phyloP scores from a whole-genome alignment of 2,888 invertebrate species.

The Spicauda simplicius region DNA sequence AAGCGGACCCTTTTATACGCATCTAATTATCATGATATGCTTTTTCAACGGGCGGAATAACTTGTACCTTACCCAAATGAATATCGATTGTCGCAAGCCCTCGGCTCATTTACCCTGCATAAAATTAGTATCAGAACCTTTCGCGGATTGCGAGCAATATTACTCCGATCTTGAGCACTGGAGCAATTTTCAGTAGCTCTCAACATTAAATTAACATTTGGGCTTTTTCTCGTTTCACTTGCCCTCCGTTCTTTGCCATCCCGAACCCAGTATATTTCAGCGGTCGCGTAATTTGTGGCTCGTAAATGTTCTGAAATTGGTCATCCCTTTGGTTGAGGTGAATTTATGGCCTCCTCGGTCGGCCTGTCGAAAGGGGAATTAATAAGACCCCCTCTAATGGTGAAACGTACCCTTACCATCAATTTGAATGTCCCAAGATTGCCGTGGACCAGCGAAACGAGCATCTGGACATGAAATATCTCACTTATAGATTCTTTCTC shows the following conservation, averaged over 20 bases:
- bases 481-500: conserved; percentile 46
- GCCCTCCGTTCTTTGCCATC: conserved; percentile 67
- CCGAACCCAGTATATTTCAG: conserved; percentile 81
- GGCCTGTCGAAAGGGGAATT: conserved; percentile 85
- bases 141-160: conserved; percentile 69
- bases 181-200: conserved; percentile 79
- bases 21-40: conserved; percentile 69
- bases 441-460: conserved; percentile 72
- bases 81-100: conserved; percentile 71
- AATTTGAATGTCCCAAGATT: conserved; percentile 83
- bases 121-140: conserved; percentile 78
- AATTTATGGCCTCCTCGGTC: conserved; percentile 83
- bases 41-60: conserved; percentile 65
- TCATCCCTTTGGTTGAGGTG: conserved; percentile 84
- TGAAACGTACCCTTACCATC: conserved; percentile 84
- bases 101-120: conserved; percentile 78
- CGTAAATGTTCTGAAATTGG: conserved; percentile 85
- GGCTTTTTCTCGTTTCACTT: conserved; percentile 75
- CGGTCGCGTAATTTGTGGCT: conserved; percentile 85
- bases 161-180: conserved; percentile 74
- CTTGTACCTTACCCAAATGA: conserved; percentile 75
- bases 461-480: conserved; percentile 74
- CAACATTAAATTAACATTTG: conserved; percentile 83
- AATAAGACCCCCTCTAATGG: conserved; percentile 84
- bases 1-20: conserved; percentile 44